Evolutionary conservation across 2,888 invertebrate genomes (phyloP), one percentile per base, ranked within the genome.

Genomic region (Thalpophila matura): DNA sequence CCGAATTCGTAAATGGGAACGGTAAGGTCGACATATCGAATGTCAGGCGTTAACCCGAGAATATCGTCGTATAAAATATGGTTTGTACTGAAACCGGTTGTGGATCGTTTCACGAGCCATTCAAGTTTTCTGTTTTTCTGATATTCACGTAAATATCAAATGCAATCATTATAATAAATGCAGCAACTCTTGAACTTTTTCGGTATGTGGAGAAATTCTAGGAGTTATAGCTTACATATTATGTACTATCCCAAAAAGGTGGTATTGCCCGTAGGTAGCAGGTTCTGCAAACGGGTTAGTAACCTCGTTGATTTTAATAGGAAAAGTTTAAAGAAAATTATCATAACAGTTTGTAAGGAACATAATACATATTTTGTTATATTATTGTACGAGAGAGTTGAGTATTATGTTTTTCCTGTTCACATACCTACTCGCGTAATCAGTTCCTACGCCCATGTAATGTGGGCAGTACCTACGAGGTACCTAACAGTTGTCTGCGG

Each of bases 1-100:
- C 63, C 42, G 76, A 75, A 72, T 63, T 70, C 53, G 74, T 67
- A 69, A 69, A 71, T 75, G 70, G 75, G 71, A 63, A 72, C 71
- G 50, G 62, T 62, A 54, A 70, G 71, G 57, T 70, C 75, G 75
- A 63, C 71, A 70, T 72, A 64, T 75, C 54, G 72, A 58, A 58
- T 69, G 70, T 74, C 75, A 56, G 75, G 29, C 75, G 62, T 69
- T 61, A 74, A 69, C 75, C 75, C 50, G 42, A 55, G 55, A 62
- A 68, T 55, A 50, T 40, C 16, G 10, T 35, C 37, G 68, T 49
- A 59, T 56, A 56, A 56, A 61, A 61, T 51, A 56, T 70, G 50
- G 62, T 53, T 56, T 37, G 31, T 24, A 38, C 40, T 47, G 31
- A 66, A 68, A 68, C 68, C 67, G 67, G 68, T 73, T 73, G 14